Evolutionary conservation across 2,797 vertebrate genomes (phyloP), one percentile per base, ranked within the genome.

Genomic region (Chaetodon trifasciatus): DNA sequence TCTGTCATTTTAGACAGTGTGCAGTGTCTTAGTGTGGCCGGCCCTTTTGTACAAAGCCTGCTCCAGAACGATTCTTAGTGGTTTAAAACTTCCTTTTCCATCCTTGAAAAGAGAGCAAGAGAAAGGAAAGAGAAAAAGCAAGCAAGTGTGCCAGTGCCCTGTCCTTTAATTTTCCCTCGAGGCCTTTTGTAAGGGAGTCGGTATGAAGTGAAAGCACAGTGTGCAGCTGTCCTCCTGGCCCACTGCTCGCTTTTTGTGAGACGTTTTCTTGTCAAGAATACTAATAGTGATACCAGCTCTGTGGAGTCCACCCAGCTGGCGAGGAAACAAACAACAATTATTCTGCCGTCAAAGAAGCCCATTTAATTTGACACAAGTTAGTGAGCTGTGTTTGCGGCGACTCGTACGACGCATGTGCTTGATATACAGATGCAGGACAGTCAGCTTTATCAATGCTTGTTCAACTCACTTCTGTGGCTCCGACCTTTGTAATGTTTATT

Each of bases 221-320:
- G 90, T 88, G 93, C 94, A 94, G 94, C 94, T 94, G 94, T 91
- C 92, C 89, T 75, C 74, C 93, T 90, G 89, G 90, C 83, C 87
- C 81, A 58, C 82, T 89, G 77, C 91, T 90, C 21, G 66, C 87
- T 92, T 89, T 94, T 87, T 93, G 90, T 93, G 79, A 85, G 89
- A 64, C 10, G 60, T 90, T 90, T 88, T 91, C 92, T 88, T 73
- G 80, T 92, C 69, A 84, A 88, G 93, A 92, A 95, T 94, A 94
- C 94, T 94, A 94, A 95, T 94, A 90, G 89, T 91, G 91, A 92
- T 83, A 84, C 76, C 83, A 82, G 86, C 70, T 6, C 74, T 42
- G 77, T 89, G 89, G 85, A 91, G 86, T 80, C 76, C 69, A 3
- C 88, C 93, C 93, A 95, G 93, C 93, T 94, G 94, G 92, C 85